phyloP scores from a whole-genome alignment of 1,140 invertebrate species.

The Drosophila leontia region DNA sequence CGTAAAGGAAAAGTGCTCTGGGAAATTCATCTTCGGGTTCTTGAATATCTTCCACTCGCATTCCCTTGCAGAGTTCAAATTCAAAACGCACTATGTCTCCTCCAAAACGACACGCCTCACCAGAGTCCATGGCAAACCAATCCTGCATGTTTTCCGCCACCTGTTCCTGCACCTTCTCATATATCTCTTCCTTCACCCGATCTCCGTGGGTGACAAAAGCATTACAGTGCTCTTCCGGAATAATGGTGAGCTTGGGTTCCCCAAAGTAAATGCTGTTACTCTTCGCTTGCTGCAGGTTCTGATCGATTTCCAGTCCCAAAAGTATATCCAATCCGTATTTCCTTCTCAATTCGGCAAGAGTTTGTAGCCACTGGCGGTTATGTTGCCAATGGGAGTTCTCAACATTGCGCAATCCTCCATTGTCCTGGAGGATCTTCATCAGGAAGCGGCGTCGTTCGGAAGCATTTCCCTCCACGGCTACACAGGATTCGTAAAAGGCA shows the following conservation, averaged over 20 bases:
- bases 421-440: slow-evolving; percentile 55
- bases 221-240: slow-evolving; percentile 68
- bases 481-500: slow-evolving; percentile 92
- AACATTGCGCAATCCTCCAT: slow-evolving; percentile 62
- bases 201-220: slow-evolving; percentile 22
- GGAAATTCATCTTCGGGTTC: slow-evolving; percentile 16
- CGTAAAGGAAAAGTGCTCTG: slow-evolving; percentile 1
- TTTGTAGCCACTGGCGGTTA: slow-evolving; percentile 61
- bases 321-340: slow-evolving; percentile 78
- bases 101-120: slow-evolving; percentile 53
- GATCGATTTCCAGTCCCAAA: slow-evolving; percentile 68
- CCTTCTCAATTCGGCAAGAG: slow-evolving; percentile 47
- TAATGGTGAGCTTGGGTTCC: slow-evolving; percentile 66
- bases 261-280: slow-evolving; percentile 62
- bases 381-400: slow-evolving; percentile 60
- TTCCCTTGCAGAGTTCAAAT: slow-evolving; percentile 74
- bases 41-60: slow-evolving; percentile 46
- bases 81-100: slow-evolving; percentile 76
- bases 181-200: slow-evolving; percentile 36
- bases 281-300: slow-evolving; percentile 50
- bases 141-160: slow-evolving; percentile 57
- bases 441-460: slow-evolving; percentile 45
- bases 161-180: slow-evolving; percentile 56
- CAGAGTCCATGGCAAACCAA: slow-evolving; percentile 60
- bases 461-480: slow-evolving; percentile 85